Conservation (phyloP, 2,113 vertebrate genomes). For the Nerophis ophidion region DNA sequence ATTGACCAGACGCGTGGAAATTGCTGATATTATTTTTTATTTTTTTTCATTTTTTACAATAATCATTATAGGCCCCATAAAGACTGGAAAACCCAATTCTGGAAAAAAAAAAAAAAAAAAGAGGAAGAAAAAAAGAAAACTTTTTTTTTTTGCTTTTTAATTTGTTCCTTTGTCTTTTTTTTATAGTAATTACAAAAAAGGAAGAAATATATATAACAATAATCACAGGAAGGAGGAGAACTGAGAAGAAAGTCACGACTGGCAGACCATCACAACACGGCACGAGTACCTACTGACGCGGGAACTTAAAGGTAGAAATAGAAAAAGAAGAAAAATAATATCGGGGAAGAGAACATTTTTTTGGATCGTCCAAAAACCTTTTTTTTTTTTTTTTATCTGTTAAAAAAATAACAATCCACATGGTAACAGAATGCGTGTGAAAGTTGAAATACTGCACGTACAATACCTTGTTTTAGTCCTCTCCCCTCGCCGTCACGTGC, state of each 20-base stretch:
- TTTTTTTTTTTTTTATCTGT: conserved; percentile 50
- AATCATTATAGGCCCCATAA: conserved; percentile 84
- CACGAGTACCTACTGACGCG: conserved; percentile 87
- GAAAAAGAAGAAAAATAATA: conserved; percentile 59
- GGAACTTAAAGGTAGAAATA: conserved; percentile 73
- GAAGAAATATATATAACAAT: conserved; percentile 78
- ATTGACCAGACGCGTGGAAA: conserved; percentile 97
- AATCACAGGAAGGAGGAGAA: conserved; percentile 83
- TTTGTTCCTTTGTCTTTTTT: conserved; percentile 70
- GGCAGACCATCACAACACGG: conserved; percentile 98
- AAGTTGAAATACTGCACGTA: conserved; percentile 99
- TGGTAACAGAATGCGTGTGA: conserved; percentile 79
- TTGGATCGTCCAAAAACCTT: conserved; percentile 78
- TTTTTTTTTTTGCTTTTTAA: conserved; percentile 70
- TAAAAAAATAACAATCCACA: conserved; percentile 75
- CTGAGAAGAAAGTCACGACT: conserved; percentile 81
- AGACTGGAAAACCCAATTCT: conserved; percentile 95
- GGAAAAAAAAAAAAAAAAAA: conserved; percentile 41
- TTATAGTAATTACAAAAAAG: conserved; percentile 87
- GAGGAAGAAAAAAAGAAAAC: conserved; percentile 47
- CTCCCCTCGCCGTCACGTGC: conserved; percentile 47
- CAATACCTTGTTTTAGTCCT: conserved; percentile 85
- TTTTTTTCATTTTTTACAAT: conserved; percentile 79
- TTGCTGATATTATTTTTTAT: conserved; percentile 85
- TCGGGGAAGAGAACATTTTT: conserved; percentile 80